Percentiles rank a stretch among this genome's conserved stretches.
Evolutionary conservation across 2,113 vertebrate species (phyloP).

Genomic region (Helogale parvula): DNA sequence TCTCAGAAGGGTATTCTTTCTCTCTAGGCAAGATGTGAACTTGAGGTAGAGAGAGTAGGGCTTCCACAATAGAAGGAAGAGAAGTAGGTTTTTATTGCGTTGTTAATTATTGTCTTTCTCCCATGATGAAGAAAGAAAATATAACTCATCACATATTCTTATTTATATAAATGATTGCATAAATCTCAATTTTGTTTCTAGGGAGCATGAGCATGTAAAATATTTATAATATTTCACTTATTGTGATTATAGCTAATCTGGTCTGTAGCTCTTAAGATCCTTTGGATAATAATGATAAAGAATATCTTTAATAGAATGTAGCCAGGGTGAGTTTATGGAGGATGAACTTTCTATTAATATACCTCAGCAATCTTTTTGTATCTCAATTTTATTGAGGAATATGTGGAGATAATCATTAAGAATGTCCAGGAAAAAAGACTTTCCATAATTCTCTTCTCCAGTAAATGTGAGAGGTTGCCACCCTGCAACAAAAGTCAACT

Average conservation of each 20-base stretch:
- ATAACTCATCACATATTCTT: background rate
- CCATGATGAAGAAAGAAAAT: background rate
- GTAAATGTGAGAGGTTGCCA: slow-evolving; percentile 5
- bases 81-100: background rate
- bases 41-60: background rate
- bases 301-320: background rate
- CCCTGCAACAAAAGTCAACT: background rate
- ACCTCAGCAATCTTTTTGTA: slow-evolving; percentile 15
- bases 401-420: slow-evolving; percentile 16
- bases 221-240: slow-evolving; percentile 2
- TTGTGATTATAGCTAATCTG: background rate
- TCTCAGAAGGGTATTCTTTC: background rate
- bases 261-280: slow-evolving; percentile 30
- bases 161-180: background rate
- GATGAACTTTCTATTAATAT: slow-evolving; percentile 20
- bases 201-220: background rate
- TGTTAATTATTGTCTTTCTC: slow-evolving; percentile 23
- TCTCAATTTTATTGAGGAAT: slow-evolving; percentile 26
- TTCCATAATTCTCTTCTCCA: slow-evolving; percentile 11
- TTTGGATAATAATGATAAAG: slow-evolving; percentile 27
- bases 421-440: background rate
- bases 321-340: background rate
- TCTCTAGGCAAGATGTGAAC: background rate
- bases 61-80: background rate
- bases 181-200: slow-evolving; percentile 42